Evolutionary conservation across 2,888 invertebrate species (phyloP).

Genomic region (Galeruca laticollis): DNA sequence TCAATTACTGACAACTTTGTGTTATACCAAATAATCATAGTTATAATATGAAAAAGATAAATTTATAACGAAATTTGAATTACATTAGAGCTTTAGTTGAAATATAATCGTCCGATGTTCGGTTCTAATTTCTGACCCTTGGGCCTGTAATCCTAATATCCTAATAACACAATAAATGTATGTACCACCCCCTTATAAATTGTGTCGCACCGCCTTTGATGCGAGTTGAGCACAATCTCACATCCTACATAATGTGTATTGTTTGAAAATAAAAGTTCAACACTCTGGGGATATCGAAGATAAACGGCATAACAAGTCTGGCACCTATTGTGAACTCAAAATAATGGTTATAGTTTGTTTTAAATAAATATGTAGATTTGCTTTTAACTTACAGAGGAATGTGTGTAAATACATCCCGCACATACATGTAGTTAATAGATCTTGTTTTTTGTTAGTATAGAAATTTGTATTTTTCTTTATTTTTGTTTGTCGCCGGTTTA

Average conservation of each 20-base stretch:
- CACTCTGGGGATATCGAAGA: constrained; percentile 22
- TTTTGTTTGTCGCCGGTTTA: too few relatives aligned
- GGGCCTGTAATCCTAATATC: too few relatives aligned
- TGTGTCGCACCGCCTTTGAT: neutral
- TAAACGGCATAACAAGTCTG: constrained; percentile 11
- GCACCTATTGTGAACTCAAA: constrained; percentile 25
- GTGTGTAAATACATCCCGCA: constrained; percentile 6
- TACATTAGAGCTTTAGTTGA: too few relatives aligned
- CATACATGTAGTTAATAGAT: neutral
- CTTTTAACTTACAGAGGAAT: neutral
- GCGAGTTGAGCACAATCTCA: constrained; percentile 21
- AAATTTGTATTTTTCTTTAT: too few relatives aligned
- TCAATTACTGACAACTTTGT: too few relatives aligned
- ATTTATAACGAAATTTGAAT: too few relatives aligned
- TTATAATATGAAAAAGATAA: too few relatives aligned
- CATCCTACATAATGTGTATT: constrained; percentile 27
- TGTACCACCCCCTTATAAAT: neutral
- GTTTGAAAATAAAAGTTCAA: constrained; percentile 31
- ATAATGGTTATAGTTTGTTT: constrained; percentile 18
- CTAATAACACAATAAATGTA: too few relatives aligned
- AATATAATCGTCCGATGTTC: too few relatives aligned
- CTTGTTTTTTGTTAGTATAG: too few relatives aligned
- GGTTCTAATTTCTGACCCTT: too few relatives aligned
- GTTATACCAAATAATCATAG: too few relatives aligned
- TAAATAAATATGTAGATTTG: constrained; percentile 11